These are phyloP conservation scores for Drosophila cognata DNA, from an alignment of 2,888 invertebrate genomes.

Conservation along the genomic window DNA sequence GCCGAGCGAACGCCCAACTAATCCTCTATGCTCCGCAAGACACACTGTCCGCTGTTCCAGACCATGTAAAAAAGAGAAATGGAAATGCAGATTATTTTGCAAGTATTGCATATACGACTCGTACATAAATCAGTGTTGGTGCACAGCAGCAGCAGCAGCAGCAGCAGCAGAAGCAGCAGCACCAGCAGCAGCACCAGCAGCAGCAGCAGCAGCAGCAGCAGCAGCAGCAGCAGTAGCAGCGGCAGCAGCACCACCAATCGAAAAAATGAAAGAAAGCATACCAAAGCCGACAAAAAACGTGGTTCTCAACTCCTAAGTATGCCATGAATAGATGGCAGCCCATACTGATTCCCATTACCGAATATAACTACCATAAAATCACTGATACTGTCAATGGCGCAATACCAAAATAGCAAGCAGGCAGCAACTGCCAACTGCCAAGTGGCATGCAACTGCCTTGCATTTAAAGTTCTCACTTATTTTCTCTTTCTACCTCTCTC, in stretches of 20 bases:
- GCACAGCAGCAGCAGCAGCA: constrained; percentile 5
- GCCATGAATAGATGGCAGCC: constrained; percentile 41
- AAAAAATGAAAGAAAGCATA: not conserved
- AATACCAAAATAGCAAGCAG: constrained; percentile 1
- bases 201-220: not conserved
- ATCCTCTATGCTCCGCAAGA: constrained; percentile 13
- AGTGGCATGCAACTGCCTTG: constrained; percentile 41
- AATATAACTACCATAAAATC: constrained; percentile 55
- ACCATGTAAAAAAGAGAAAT: constrained; percentile 2
- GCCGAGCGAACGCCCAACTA: constrained; percentile 13
- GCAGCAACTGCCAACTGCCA: constrained; percentile 13
- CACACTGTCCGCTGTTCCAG: constrained; percentile 1
- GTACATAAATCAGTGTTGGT: constrained; percentile 58
- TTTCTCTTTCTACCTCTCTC: not conserved
- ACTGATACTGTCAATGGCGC: constrained; percentile 45
- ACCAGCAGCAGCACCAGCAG: not conserved
- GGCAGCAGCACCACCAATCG: not conserved
- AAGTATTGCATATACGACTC: constrained; percentile 40
- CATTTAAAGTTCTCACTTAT: constrained; percentile 37
- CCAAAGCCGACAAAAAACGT: constrained; percentile 10
- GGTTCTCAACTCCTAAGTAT: constrained; percentile 27
- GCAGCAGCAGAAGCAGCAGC: not conserved
- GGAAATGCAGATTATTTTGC: constrained; percentile 34
- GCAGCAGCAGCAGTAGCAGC: not conserved
- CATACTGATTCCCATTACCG: constrained; percentile 19